phyloP scores from a whole-genome alignment of 1,140 invertebrate genomes.

The Colletes latitarsis region DNA sequence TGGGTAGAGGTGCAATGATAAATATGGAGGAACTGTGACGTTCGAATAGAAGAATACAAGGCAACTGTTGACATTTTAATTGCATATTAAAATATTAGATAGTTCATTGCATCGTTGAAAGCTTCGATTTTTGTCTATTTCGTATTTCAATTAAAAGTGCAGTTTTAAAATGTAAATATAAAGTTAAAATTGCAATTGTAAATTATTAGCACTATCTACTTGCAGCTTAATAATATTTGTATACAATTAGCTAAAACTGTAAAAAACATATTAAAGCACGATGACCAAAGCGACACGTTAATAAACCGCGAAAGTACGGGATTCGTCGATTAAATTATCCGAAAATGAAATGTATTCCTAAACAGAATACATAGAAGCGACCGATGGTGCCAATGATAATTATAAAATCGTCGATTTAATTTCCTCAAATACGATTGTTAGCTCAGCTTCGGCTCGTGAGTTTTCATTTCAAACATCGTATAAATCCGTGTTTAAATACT shows the following conservation, averaged over 20 bases:
- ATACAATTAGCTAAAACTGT: not conserved
- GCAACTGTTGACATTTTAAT: too few species aligned
- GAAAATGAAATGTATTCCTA: not conserved
- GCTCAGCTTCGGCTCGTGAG: slow-evolving; percentile 36
- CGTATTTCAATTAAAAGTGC: too few species aligned
- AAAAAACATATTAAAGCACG: not conserved
- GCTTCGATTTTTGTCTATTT: too few species aligned
- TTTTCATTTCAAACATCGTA: slow-evolving; percentile 47
- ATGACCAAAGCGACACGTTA: not conserved
- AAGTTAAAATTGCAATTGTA: not conserved
- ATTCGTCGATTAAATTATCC: not conserved
- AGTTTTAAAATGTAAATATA: too few species aligned
- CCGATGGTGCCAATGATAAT: slow-evolving; percentile 47
- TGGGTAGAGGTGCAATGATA: too few species aligned
- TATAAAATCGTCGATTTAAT: slow-evolving; percentile 57
- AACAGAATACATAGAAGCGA: slow-evolving; percentile 1
- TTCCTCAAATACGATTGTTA: slow-evolving; percentile 56
- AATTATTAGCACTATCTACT: not conserved
- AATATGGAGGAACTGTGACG: too few species aligned
- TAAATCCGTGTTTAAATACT: slow-evolving; percentile 65
- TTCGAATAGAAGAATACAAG: too few species aligned
- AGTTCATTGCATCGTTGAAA: too few species aligned
- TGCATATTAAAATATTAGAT: too few species aligned
- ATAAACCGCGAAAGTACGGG: not conserved
- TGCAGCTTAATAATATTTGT: not conserved